phyloP scores from a whole-genome alignment of 2,888 invertebrate genomes.

The Polymixis lichenea region DNA sequence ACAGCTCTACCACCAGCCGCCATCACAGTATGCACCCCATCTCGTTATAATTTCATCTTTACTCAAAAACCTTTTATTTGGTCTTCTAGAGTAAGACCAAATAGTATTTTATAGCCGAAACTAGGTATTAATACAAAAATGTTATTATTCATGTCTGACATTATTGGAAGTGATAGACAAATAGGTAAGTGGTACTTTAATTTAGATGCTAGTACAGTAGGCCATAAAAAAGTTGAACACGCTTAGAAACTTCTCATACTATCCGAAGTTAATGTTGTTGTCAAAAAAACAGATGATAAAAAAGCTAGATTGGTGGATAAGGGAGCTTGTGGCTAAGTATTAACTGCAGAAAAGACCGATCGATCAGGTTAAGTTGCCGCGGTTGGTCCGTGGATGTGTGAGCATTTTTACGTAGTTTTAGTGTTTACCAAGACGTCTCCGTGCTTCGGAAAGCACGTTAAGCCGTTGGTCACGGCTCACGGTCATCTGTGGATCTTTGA shows the following conservation, averaged over 20 bases:
- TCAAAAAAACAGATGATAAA: neutral
- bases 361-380: too few relatives aligned
- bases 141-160: constrained; percentile 54
- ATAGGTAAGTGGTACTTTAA: constrained; percentile 53
- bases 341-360: too few relatives aligned
- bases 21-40: neutral
- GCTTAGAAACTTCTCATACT: neutral
- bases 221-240: fast-evolving
- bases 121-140: constrained; percentile 43
- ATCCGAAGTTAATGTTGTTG: neutral
- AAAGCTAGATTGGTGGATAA: neutral
- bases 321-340: too few relatives aligned
- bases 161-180: constrained; percentile 51
- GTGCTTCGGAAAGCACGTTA: too few relatives aligned
- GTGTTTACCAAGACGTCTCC: too few relatives aligned
- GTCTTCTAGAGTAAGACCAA: neutral
- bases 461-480: too few relatives aligned
- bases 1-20: neutral
- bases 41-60: neutral
- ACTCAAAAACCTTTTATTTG: neutral
- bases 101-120: neutral
- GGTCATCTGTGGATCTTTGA: too few relatives aligned
- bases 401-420: too few relatives aligned
- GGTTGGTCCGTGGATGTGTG: too few relatives aligned
- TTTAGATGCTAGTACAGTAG: neutral